Percentiles rank a stretch among this genome's conserved stretches.
Evolutionary conservation across 2,113 vertebrate genomes (phyloP).

Genomic region (Microcebus griseorufus): DNA sequence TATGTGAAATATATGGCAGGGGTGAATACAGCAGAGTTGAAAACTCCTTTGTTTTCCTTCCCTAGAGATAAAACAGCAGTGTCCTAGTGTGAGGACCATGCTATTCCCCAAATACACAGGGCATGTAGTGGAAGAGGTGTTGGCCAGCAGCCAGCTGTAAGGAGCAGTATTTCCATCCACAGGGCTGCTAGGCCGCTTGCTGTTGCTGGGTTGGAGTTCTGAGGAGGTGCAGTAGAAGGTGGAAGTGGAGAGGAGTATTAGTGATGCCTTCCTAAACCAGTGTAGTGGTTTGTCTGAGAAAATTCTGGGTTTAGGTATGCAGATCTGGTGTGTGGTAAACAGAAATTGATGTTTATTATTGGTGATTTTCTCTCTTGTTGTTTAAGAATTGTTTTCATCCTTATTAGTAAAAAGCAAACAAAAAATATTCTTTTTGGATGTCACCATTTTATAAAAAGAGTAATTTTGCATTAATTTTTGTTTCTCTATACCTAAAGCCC

Average conservation of each 20-base stretch:
- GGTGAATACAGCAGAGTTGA: not conserved
- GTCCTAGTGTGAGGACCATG: not conserved
- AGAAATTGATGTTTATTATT: not conserved
- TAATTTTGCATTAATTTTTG: constrained; percentile 29
- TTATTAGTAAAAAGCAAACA: not conserved
- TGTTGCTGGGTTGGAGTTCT: not conserved
- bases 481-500: not conserved
- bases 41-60: not conserved
- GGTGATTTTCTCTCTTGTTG: not conserved
- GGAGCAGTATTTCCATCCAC: not conserved
- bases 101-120: not conserved
- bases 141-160: not conserved
- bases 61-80: not conserved
- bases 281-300: not conserved
- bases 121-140: not conserved
- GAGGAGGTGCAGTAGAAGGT: not conserved
- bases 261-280: not conserved
- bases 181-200: not conserved
- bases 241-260: no score
- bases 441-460: not conserved
- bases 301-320: not conserved
- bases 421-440: not conserved
- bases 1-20: not conserved
- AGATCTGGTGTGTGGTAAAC: not conserved
- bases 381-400: constrained; percentile 16